Percentiles rank a stretch among this genome's conserved stretches.
phyloP scores from a whole-genome alignment of 2,113 vertebrate species.

The Archilochus colubris region DNA sequence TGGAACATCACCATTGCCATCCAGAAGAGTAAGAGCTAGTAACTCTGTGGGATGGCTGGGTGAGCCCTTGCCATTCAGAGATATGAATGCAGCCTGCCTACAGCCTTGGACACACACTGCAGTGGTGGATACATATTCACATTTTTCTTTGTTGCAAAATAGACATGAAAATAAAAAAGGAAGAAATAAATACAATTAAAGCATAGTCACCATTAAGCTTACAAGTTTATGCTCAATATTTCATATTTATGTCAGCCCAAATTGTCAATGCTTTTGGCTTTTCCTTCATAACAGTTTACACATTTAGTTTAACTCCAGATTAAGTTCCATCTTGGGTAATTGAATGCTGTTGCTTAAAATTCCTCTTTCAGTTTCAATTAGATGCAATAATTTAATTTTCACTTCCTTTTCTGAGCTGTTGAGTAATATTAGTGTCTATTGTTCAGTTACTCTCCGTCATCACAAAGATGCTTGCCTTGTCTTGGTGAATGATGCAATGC shows the following conservation, averaged over 20 bases:
- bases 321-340: background rate
- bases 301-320: background rate
- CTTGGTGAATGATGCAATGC: background rate
- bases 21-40: background rate
- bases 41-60: background rate
- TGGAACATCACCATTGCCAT: background rate
- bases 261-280: background rate
- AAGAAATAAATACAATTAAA: background rate
- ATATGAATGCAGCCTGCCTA: background rate
- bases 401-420: constrained; percentile 53
- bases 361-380: constrained; percentile 33
- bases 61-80: background rate
- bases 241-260: background rate
- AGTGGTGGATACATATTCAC: accelerated
- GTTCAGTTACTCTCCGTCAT: constrained; percentile 15
- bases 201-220: background rate
- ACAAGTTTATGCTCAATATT: background rate
- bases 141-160: background rate
- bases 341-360: constrained; percentile 22
- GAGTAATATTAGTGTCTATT: constrained; percentile 1
- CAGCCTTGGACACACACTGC: background rate
- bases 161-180: background rate
- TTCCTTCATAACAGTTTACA: background rate
- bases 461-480: background rate
- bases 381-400: constrained; percentile 51